Conservation (phyloP, 1,140 invertebrate genomes). For the Leptinotarsa texana region DNA sequence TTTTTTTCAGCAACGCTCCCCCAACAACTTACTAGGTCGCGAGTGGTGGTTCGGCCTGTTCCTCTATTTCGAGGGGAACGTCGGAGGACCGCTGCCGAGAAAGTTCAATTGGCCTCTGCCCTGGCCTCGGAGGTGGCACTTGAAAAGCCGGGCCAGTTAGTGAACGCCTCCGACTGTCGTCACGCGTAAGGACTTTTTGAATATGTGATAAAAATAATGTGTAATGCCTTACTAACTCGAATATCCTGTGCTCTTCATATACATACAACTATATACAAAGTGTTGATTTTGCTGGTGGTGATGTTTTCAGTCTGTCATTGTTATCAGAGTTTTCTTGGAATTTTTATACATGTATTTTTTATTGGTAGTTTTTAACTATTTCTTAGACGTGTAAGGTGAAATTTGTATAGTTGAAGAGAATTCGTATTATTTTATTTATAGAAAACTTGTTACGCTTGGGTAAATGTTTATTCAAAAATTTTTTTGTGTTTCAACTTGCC, state of each 20-base stretch:
- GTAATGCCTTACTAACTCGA: slow-evolving; percentile 39
- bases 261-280: slow-evolving; percentile 18
- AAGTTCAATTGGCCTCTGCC: slow-evolving; percentile 86
- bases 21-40: slow-evolving; percentile 57
- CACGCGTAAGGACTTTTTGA: background rate
- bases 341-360: slow-evolving; percentile 25
- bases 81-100: slow-evolving; percentile 75
- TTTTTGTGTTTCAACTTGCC: background rate
- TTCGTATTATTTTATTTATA: background rate
- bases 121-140: slow-evolving; percentile 71
- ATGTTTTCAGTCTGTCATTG: slow-evolving; percentile 10
- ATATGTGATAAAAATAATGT: slow-evolving; percentile 36
- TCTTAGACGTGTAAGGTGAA: slow-evolving; percentile 2
- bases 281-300: slow-evolving; percentile 10
- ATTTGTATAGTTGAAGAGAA: background rate
- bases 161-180: slow-evolving; percentile 25
- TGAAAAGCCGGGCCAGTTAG: slow-evolving; percentile 59
- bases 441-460: background rate
- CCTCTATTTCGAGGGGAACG: slow-evolving; percentile 83
- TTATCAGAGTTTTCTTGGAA: slow-evolving; percentile 13
- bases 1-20: slow-evolving; percentile 52
- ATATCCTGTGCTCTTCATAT: slow-evolving; percentile 32
- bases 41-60: slow-evolving; percentile 87
- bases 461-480: background rate
- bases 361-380: slow-evolving; percentile 15